Conservation (phyloP, 1,140 invertebrate species). For the Cydia fagiglandana region DNA sequence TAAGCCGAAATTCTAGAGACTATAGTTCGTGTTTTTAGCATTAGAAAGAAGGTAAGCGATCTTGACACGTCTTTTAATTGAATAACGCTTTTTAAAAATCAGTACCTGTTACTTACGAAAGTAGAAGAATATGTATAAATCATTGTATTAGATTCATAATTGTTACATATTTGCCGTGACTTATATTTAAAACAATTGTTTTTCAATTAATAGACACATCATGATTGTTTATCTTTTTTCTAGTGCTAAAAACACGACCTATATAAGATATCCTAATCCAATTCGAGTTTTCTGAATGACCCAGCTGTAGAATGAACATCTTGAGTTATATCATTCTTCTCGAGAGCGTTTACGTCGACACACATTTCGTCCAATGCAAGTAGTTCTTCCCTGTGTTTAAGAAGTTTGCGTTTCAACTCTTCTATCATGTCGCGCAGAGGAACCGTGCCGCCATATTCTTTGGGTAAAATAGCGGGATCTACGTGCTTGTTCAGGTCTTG, state of each 20-base stretch:
- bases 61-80: too few relatives aligned
- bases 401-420: constrained; percentile 84
- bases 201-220: too few relatives aligned
- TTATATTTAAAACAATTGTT: too few relatives aligned
- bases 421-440: constrained; percentile 90
- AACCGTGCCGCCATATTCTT: constrained; percentile 91
- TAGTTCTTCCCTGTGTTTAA: constrained; percentile 82
- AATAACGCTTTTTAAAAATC: too few relatives aligned
- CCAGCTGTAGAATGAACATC: constrained; percentile 85
- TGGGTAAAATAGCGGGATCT: constrained; percentile 87
- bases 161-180: too few relatives aligned
- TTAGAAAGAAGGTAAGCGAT: too few relatives aligned
- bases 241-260: too few relatives aligned
- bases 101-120: too few relatives aligned
- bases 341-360: constrained; percentile 83
- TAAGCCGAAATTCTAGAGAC: not conserved
- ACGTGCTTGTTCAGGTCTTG: constrained; percentile 85
- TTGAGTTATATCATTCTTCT: constrained; percentile 83
- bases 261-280: constrained; percentile 82
- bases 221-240: too few relatives aligned
- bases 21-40: too few relatives aligned
- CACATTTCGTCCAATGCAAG: constrained; percentile 89
- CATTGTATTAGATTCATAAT: too few relatives aligned
- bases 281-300: constrained; percentile 89
- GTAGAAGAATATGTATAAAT: too few relatives aligned